A percentile compares a stretch with the other conserved stretches of the same genome.
phyloP scores from a whole-genome alignment of 2,888 invertebrate species.

The Chromoteleia sp. region DNA sequence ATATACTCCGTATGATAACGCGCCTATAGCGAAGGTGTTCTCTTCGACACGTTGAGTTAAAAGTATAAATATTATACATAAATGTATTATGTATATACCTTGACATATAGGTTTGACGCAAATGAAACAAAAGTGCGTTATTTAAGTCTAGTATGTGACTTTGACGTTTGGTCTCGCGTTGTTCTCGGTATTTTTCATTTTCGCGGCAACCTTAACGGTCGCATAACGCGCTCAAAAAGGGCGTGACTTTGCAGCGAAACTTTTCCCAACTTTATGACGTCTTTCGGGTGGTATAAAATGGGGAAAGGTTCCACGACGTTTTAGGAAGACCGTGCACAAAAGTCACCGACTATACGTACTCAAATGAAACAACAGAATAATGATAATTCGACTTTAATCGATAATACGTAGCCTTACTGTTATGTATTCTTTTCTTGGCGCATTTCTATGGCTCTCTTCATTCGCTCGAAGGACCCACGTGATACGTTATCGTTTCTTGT shows the following conservation, averaged over 20 bases:
- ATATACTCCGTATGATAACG: constrained; percentile 29
- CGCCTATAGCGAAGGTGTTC: constrained; percentile 41
- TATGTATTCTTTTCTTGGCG: constrained; percentile 46
- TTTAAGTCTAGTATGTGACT: constrained; percentile 42
- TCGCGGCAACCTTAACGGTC: neutral
- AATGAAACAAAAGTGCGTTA: constrained; percentile 28
- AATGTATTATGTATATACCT: constrained; percentile 65
- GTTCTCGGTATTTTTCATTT: constrained; percentile 6
- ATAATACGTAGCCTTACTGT: constrained; percentile 55
- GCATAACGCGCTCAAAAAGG: too few species aligned
- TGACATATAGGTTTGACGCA: constrained; percentile 42
- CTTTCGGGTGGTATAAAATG: too few species aligned
- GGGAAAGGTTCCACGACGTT: too few species aligned
- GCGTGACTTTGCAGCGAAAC: too few species aligned
- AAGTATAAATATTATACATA: constrained; percentile 60
- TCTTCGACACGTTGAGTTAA: constrained; percentile 19
- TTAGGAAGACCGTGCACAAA: constrained; percentile 12
- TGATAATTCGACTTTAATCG: constrained; percentile 40
- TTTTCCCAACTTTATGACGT: too few species aligned
- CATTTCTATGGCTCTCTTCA: constrained; percentile 56
- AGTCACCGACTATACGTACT: constrained; percentile 15
- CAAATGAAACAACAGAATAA: constrained; percentile 18
- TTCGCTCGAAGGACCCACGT: constrained; percentile 49
- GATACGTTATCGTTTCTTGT: constrained; percentile 18
- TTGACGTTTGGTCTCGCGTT: constrained; percentile 18